A percentile compares a stretch with the other conserved stretches of the same genome.
These are phyloP conservation scores for Naja naja DNA, from an alignment of 2,113 vertebrate genomes.

Conservation along the genomic window DNA sequence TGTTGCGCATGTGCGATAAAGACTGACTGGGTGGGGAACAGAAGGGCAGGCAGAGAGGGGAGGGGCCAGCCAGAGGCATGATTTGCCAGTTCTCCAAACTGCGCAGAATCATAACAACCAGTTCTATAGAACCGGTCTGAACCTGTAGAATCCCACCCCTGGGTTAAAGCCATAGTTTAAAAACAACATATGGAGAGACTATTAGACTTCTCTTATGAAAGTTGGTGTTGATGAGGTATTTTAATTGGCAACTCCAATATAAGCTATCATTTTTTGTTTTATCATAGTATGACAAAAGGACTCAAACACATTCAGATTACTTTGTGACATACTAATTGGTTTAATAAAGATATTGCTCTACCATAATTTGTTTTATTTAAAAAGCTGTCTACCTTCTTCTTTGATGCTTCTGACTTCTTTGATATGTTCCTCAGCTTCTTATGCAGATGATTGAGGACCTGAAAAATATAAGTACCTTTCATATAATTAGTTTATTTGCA, in stretches of 20 bases:
- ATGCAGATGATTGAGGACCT: slow-evolving; percentile 95
- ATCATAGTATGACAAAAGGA: neutral
- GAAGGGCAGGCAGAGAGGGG: too few relatives aligned
- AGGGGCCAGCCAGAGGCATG: too few relatives aligned
- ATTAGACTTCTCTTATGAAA: neutral
- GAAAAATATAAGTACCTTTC: slow-evolving; percentile 60
- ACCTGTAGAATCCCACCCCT: too few relatives aligned
- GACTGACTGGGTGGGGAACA: too few relatives aligned
- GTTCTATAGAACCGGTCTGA: too few relatives aligned
- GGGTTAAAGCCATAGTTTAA: neutral
- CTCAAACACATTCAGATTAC: neutral
- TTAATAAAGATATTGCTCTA: neutral
- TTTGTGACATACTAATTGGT: neutral
- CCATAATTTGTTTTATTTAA: neutral
- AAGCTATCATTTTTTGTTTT: neutral
- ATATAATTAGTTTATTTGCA: slow-evolving; percentile 27
- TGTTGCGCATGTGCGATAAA: too few relatives aligned
- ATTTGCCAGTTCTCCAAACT: too few relatives aligned
- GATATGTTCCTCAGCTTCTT: slow-evolving; percentile 95
- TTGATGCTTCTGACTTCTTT: slow-evolving; percentile 96
- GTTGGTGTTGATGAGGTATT: neutral
- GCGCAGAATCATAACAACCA: too few relatives aligned
- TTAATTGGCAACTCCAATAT: neutral
- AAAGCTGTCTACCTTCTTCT: slow-evolving; percentile 87
- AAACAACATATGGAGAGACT: neutral